phyloP scores from a whole-genome alignment of 2,797 vertebrate genomes.

The Gorsachius magnificus region DNA sequence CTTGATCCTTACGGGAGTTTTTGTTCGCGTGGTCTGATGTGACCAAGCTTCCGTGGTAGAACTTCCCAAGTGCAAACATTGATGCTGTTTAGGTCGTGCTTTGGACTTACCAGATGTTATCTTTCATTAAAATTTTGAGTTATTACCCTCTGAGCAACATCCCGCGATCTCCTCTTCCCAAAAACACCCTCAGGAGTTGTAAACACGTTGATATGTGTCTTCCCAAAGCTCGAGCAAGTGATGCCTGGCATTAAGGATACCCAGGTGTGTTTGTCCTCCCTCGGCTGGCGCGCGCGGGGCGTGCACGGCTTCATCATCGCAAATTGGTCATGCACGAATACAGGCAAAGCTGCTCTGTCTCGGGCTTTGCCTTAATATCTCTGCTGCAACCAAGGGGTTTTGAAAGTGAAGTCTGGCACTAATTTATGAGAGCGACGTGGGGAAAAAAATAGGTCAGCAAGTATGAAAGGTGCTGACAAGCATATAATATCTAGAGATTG shows the following conservation, averaged over 20 bases:
- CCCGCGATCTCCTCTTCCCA: not conserved
- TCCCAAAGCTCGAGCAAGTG: not conserved
- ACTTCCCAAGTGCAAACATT: accelerated
- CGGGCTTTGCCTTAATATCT: not conserved
- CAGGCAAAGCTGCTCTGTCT: not conserved
- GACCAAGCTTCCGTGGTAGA: not conserved
- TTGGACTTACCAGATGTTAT: accelerated
- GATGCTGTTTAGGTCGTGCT: not conserved
- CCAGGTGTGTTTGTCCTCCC: not conserved
- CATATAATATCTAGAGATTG: not conserved
- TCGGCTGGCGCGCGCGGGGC: accelerated
- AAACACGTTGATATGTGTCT: accelerated
- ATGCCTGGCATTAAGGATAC: not conserved
- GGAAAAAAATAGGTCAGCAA: not conserved
- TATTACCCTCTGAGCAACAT: not conserved
- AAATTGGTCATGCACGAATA: not conserved
- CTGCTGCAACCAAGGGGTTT: not conserved
- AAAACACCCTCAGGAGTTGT: not conserved
- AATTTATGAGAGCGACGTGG: not conserved
- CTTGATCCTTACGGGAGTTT: not conserved
- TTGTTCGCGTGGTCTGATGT: not conserved
- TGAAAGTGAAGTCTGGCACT: not conserved
- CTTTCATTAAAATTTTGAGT: not conserved
- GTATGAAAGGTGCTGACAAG: constrained; percentile 27
- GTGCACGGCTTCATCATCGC: not conserved